These are phyloP conservation scores for Clarias batrachus DNA, from an alignment of 2,113 vertebrate genomes.

Conservation along the genomic window DNA sequence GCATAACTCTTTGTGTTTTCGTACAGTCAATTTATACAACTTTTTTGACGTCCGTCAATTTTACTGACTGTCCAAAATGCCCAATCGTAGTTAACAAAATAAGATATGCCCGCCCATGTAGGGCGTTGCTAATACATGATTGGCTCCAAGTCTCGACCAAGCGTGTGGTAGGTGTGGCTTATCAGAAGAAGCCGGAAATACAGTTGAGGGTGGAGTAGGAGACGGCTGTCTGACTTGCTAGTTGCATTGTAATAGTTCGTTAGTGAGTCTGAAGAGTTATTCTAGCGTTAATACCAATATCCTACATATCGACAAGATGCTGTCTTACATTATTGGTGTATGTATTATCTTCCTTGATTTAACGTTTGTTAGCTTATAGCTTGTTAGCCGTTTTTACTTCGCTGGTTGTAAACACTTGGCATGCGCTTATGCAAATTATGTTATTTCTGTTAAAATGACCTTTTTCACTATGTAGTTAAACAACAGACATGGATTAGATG, in stretches of 20 bases:
- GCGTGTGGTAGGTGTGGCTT: not conserved
- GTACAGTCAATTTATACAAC: too few species aligned
- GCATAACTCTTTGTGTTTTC: not conserved
- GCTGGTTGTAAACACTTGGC: too few species aligned
- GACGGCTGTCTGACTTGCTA: not conserved
- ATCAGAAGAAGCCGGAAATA: not conserved
- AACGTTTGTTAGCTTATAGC: not conserved
- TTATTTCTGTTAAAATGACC: not conserved
- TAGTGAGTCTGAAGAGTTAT: not conserved
- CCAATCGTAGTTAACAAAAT: not conserved
- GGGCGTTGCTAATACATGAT: not conserved
- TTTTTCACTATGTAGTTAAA: not conserved
- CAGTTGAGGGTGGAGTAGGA: not conserved
- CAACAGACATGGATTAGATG: not conserved
- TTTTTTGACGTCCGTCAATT: too few species aligned
- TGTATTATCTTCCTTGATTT: conserved; percentile 47
- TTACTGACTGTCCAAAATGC: too few species aligned
- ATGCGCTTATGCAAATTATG: not conserved
- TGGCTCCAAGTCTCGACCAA: not conserved
- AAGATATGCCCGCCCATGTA: not conserved
- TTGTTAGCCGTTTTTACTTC: not conserved
- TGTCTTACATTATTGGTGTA: conserved; percentile 69
- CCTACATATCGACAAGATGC: conserved; percentile 53
- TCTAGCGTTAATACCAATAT: not conserved
- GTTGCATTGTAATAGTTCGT: not conserved